Base-by-base conservation (phyloP, 2,888 invertebrate genomes). In the Caenorhabditis drosophilae region DNA sequence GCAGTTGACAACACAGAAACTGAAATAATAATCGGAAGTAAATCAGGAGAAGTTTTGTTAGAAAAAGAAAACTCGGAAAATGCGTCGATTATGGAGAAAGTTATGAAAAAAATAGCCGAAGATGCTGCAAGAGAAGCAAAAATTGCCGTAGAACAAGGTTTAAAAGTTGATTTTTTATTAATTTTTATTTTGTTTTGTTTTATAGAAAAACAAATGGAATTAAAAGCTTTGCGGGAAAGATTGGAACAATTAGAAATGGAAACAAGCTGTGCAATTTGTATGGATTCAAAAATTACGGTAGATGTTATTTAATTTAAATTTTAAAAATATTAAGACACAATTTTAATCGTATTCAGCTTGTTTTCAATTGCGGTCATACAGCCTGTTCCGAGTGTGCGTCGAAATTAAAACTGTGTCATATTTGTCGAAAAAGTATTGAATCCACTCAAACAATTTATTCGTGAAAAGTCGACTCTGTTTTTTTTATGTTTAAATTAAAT, bases 231-330 rank as follows among this genome's bases (percentile, higher is more conserved):
- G 44, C 49, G 46, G 18, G 63, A 67, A 36, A 57, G 55, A 23
- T 41, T 69, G 42, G 69, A 69, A 45, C 66, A 69, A 42, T 45
- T 72, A 31, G 72, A 72, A 23, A 59, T 72, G 51, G 72, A 69
- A 35, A 63, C 61, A 15, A 63, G 57, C 16, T 72, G 72, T 53
- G 58, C 63, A 22, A 72, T 72, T 53, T 72, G 72, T 40, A 59
- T 72, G 60, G 72, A 72, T 38, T 51, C 58, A 2, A 59, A 67
- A 18, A 68, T 68, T 40, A 23, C 42, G 23, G 42, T 42, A 23
- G 16, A 40, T 6, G 9, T 40, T 7, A 40, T 18, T 15, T 31
- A 31, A 31, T 9, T 9, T 31, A 31, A 12, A 9, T 31, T 31
- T 31, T 6, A 38, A 11, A 12, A 26, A 6, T 25, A 45, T n/a